Conservation (phyloP, 2,113 vertebrate species). For the Salvelinus alpinus region DNA sequence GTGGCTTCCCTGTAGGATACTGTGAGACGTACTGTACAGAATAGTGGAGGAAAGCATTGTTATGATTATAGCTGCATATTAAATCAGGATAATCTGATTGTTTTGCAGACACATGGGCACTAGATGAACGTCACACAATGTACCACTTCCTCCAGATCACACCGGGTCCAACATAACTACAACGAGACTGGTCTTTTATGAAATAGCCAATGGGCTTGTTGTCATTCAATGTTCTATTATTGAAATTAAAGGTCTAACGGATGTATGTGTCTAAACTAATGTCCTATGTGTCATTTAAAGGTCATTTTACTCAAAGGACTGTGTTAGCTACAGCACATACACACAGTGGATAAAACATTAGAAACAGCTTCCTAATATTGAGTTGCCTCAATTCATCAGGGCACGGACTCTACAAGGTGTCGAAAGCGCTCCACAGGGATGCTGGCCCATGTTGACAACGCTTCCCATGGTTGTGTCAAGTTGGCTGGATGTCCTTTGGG, state of each 20-base stretch:
- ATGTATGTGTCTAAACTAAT: no score
- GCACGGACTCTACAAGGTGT: no score
- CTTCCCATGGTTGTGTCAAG: no score
- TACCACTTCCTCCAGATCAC: not conserved
- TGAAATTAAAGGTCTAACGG: no score
- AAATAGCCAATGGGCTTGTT: not conserved
- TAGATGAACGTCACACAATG: constrained; percentile 10
- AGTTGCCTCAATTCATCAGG: no score
- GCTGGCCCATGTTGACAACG: no score
- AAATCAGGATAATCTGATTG: constrained; percentile 21
- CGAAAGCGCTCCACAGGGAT: no score
- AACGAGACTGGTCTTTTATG: not conserved
- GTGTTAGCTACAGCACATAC: no score
- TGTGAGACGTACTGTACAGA: not conserved
- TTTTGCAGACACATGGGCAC: constrained; percentile 13
- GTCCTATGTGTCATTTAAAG: not conserved
- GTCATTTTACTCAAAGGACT: no score
- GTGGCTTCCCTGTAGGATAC: not conserved
- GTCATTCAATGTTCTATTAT: not conserved
- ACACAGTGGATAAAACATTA: no score
- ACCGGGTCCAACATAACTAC: not conserved
- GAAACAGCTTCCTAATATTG: no score
- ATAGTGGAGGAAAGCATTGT: not conserved
- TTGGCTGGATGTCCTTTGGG: no score
- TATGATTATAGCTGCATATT: constrained; percentile 7